phyloP scores from a whole-genome alignment of 2,888 invertebrate species.

The Crematogaster levior region DNA sequence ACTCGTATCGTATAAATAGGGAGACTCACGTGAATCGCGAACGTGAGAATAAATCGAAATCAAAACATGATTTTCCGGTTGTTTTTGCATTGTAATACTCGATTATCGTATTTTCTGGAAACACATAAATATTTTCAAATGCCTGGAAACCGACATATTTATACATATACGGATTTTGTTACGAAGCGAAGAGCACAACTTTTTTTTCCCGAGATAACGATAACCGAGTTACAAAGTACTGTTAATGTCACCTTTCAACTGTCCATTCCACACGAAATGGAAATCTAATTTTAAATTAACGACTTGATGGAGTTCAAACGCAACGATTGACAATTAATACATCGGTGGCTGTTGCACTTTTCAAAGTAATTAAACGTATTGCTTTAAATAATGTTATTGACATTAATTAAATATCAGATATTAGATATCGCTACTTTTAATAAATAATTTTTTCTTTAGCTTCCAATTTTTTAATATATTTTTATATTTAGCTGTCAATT shows the following conservation, averaged over 20 bases:
- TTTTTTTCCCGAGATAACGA: neutral
- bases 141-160: neutral
- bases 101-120: neutral
- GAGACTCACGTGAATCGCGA: neutral
- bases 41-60: neutral
- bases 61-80: constrained; percentile 2
- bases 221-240: neutral
- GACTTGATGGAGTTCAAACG: no score
- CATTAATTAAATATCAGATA: no score
- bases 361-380: neutral
- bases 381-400: neutral
- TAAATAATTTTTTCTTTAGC: no score
- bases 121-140: neutral
- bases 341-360: no score
- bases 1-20: no score
- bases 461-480: no score
- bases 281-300: neutral
- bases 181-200: no score
- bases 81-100: neutral
- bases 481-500: neutral
- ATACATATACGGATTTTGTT: no score
- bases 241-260: neutral
- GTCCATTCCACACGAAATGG: neutral
- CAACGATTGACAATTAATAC: no score
- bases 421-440: no score